Conservation (phyloP, 2,888 invertebrate genomes). For the Phaonia tiefii region DNA sequence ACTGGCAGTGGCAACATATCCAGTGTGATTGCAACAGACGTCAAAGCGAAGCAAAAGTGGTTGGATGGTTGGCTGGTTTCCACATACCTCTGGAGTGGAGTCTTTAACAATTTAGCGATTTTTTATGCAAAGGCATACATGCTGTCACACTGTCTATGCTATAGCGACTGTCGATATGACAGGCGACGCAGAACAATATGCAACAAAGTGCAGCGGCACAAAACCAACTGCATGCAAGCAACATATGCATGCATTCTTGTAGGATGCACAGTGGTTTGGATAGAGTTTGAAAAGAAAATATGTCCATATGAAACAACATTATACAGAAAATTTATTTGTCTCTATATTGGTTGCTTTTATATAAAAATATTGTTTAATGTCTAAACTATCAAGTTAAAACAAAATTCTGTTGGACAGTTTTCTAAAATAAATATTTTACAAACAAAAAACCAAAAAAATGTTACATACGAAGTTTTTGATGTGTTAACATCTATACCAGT, state of each 20-base stretch:
- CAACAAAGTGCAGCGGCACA: conserved; percentile 23
- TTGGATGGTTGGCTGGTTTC: not conserved
- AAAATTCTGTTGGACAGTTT: too few relatives aligned
- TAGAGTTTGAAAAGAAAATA: too few relatives aligned
- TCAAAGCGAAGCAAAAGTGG: conserved; percentile 4
- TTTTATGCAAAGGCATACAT: conserved; percentile 67
- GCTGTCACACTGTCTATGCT: not conserved
- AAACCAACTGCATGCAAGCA: not conserved
- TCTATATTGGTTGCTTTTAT: too few relatives aligned
- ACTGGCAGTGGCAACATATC: conserved; percentile 3
- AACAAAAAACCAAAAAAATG: too few relatives aligned
- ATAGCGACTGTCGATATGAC: not conserved
- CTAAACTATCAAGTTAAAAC: too few relatives aligned
- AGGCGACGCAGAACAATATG: conserved; percentile 35
- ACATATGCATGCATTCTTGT: conserved; percentile 7
- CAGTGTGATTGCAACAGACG: conserved; percentile 20
- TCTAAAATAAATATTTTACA: too few relatives aligned
- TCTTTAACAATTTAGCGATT: conserved; percentile 62
- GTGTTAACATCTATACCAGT: too few relatives aligned
- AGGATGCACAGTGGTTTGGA: not conserved
- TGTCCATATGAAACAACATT: too few relatives aligned
- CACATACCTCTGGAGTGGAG: conserved; percentile 15
- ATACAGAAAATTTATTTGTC: too few relatives aligned
- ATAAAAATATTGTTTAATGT: too few relatives aligned
- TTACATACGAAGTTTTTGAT: too few relatives aligned